Conservation (phyloP, 2,888 invertebrate species). For the Parnassius smintheus region DNA sequence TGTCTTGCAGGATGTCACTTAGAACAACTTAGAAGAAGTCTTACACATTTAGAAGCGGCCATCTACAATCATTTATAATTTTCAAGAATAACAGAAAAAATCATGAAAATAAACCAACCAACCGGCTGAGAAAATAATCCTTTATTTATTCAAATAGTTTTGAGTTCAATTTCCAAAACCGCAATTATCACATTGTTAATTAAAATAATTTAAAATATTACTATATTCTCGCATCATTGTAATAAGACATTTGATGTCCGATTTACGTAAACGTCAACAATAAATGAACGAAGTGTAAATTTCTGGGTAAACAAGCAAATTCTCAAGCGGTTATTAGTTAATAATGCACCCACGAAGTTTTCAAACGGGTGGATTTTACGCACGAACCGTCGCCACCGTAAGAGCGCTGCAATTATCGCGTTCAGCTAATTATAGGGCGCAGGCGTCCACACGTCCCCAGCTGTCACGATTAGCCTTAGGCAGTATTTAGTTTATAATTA, state of each 20-base stretch:
- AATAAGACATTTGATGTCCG: background rate
- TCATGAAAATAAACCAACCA: no score
- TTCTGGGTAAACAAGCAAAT: constrained; percentile 8
- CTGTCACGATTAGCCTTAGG: constrained; percentile 20
- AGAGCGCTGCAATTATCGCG: constrained; percentile 1
- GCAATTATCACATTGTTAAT: no score
- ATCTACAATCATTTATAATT: no score
- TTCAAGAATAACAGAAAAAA: no score
- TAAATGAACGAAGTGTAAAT: constrained; percentile 6
- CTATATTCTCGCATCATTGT: background rate
- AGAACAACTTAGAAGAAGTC: no score
- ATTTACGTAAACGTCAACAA: background rate
- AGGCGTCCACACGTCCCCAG: constrained; percentile 5
- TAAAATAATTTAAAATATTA: no score
- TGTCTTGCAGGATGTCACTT: no score
- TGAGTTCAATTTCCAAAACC: no score
- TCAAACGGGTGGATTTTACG: constrained; percentile 21
- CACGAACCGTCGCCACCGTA: constrained; percentile 18
- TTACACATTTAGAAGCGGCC: no score
- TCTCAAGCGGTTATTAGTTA: background rate
- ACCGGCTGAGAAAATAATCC: no score
- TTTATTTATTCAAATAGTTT: no score
- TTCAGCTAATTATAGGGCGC: constrained; percentile 14
- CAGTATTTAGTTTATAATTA: constrained; percentile 10
- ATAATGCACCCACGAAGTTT: constrained; percentile 6